Evolutionary conservation across 2,888 invertebrate species (phyloP), one percentile per base, ranked within the genome.

Genomic region (Xylota segnis): DNA sequence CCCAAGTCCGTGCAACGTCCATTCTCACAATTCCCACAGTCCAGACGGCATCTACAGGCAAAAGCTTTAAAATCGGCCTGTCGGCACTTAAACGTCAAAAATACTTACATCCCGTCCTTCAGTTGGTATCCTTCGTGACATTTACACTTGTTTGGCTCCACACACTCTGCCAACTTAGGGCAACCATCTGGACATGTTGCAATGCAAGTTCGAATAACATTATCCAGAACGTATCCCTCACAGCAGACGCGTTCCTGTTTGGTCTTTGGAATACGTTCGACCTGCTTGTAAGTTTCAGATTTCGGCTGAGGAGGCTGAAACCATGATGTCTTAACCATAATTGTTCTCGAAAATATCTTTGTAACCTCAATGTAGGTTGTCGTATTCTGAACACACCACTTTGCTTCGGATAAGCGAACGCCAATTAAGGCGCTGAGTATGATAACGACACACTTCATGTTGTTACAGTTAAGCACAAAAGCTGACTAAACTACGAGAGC

Each of bases 1-100:
- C 94, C 94, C 0, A 95, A 94, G 0, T 93, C 93, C 3, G 93
- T 92, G 89, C 95, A 95, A 29, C 92, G 89, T 0, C 93, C 93
- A 83, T 93, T 91, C 0, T 87, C 87, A 71, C 92, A 92, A 16
- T 61, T 54, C 2, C 5, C 63, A 12, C 78, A 78, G 5, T 27
- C 27, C n/a, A 27, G 9, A 7, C 18, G 54, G 5, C 78, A 71
- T 12, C 70, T 71, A 18, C 2, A 23, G 16, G n/a, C 0, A 10
- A n/a, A 29, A 37, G 27, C 10, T n/a, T 9, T 34, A 5, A 4
- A 7, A 6, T 5, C 10, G 0, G 4, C 5, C 9, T 6, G 10
- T 4, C 32, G 10, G 9, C 32, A 7, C 0, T 9, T 29, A n/a
- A 23, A 1, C 5, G 10, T 43, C 1, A 45, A 0, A 16, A 16